Evolutionary conservation across 2,113 vertebrate species (phyloP).

Genomic region (Centropristis striata): DNA sequence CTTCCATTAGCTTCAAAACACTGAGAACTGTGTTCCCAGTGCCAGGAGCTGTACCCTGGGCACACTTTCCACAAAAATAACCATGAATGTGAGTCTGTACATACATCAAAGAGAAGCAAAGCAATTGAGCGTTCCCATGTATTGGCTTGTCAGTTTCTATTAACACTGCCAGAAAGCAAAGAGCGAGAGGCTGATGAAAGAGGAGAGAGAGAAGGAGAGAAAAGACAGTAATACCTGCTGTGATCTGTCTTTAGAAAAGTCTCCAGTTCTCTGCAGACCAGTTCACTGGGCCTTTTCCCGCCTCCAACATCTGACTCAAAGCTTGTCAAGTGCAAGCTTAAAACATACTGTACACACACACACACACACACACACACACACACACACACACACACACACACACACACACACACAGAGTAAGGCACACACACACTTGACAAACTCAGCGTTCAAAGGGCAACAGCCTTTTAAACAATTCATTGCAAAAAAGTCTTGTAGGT

Average conservation of each 20-base stretch:
- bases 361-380: constrained; percentile 8
- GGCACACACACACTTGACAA: constrained; percentile 24
- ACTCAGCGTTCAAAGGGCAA: constrained; percentile 47
- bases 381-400: constrained; percentile 3
- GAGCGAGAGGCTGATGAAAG: constrained; percentile 34
- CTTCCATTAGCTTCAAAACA: constrained; percentile 48
- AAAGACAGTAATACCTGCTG: constrained; percentile 57
- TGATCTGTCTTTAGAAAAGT: constrained; percentile 51
- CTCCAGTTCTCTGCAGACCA: constrained; percentile 51
- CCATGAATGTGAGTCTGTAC: constrained; percentile 48
- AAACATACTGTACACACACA: constrained; percentile 35
- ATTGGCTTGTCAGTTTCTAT: constrained; percentile 65
- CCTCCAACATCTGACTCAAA: constrained; percentile 61
- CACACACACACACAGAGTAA: constrained; percentile 3
- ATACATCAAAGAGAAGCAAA: constrained; percentile 66
- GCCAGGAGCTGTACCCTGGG: constrained; percentile 58
- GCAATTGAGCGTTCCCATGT: constrained; percentile 52
- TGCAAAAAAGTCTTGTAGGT: constrained; percentile 41
- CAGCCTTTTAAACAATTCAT: constrained; percentile 58
- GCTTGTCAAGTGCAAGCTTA: constrained; percentile 53
- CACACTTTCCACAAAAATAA: constrained; percentile 60
- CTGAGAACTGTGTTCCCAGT: constrained; percentile 16
- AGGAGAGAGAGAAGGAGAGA: constrained; percentile 36
- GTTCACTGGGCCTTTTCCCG: constrained; percentile 48
- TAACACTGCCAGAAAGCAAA: constrained; percentile 57